These are phyloP conservation scores for Tetraodon nigroviridis DNA, from an alignment of 2,113 vertebrate species.

Conservation along the genomic window DNA sequence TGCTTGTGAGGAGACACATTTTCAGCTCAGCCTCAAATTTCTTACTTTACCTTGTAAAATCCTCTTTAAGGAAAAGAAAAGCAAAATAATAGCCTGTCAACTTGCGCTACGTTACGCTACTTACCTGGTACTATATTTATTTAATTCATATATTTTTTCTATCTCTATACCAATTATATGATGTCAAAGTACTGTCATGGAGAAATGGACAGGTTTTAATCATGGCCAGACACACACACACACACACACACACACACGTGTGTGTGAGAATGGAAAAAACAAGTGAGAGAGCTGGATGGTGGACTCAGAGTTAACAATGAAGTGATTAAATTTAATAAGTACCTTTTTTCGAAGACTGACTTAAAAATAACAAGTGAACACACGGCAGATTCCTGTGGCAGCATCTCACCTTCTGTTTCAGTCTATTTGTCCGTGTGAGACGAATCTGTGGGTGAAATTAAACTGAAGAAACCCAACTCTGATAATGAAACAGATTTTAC, in stretches of 20 bases:
- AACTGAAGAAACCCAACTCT: constrained; percentile 75
- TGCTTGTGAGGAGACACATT: constrained; percentile 51
- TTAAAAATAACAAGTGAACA: constrained; percentile 80
- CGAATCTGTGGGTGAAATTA: constrained; percentile 74
- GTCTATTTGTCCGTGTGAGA: constrained; percentile 71
- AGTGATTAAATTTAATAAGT: constrained; percentile 81
- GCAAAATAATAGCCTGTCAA: constrained; percentile 69
- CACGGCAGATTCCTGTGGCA: constrained; percentile 69
- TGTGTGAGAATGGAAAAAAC: constrained; percentile 45
- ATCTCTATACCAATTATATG: constrained; percentile 74
- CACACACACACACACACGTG: constrained; percentile 58
- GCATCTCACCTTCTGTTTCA: constrained; percentile 51
- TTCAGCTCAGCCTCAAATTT: constrained; percentile 57
- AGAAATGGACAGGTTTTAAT: constrained; percentile 74
- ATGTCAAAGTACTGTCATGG: constrained; percentile 74
- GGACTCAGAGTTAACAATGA: constrained; percentile 66
- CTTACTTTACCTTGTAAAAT: constrained; percentile 43
- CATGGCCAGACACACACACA: constrained; percentile 62
- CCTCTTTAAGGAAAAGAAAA: constrained; percentile 62
- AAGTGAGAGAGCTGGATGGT: constrained; percentile 53
- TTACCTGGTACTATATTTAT: constrained; percentile 73
- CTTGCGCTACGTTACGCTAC: constrained; percentile 69
- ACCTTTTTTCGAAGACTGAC: constrained; percentile 72
- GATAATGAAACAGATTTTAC: constrained; percentile 56
- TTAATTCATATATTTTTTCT: constrained; percentile 72